phyloP scores from a whole-genome alignment of 2,888 invertebrate genomes.

The Lasiommata megera region DNA sequence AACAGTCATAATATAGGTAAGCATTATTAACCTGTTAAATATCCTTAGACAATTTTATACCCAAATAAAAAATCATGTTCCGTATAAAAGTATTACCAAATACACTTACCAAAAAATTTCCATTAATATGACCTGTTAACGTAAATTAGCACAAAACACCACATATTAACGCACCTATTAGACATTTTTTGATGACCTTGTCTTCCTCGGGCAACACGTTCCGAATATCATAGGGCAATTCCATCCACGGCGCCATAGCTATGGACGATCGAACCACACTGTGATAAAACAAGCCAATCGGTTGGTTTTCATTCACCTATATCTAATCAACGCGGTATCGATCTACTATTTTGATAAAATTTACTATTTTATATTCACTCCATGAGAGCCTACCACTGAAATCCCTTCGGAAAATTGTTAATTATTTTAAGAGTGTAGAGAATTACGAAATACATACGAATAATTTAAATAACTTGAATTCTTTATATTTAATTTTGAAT shows the following conservation, averaged over 20 bases:
- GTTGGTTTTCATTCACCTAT: conserved; percentile 42
- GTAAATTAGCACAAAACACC: conserved; percentile 29
- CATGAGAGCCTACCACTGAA: not conserved
- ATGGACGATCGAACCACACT: conserved; percentile 26
- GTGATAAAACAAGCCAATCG: conserved; percentile 34
- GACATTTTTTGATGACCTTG: conserved; percentile 63
- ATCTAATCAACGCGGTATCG: conserved; percentile 32
- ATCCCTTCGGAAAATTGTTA: not conserved
- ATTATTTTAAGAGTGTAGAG: no score
- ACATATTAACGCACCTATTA: conserved; percentile 57
- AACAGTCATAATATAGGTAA: no score
- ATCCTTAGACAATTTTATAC: no score
- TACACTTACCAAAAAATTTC: not conserved
- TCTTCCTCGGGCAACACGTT: conserved; percentile 61
- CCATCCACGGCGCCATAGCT: conserved; percentile 58
- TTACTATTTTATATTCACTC: conserved; percentile 1
- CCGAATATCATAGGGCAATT: conserved; percentile 60
- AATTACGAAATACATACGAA: no score
- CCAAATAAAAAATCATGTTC: no score
- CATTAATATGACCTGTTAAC: not conserved
- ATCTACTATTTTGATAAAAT: conserved; percentile 25
- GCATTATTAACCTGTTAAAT: no score
- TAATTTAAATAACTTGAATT: no score
- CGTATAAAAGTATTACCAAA: not conserved
- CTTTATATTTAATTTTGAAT: no score